Evolutionary conservation across 2,113 vertebrate species (phyloP), one percentile per base, ranked within the genome.

Genomic region (Anhinga anhinga): DNA sequence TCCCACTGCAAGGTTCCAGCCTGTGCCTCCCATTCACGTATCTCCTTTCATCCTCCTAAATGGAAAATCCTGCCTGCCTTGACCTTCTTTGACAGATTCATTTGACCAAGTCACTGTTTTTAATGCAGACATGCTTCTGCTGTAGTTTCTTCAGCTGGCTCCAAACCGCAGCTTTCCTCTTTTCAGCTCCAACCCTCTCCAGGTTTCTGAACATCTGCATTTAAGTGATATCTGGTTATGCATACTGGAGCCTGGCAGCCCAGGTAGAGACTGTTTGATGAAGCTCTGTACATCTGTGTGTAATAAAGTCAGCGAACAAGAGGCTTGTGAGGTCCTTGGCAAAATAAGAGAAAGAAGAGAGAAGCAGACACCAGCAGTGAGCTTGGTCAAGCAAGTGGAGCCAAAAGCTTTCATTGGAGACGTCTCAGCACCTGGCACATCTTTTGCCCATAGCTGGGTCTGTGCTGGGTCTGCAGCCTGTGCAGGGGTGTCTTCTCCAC

Each of bases 281-380:
- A 29, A 78, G 45, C 34, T 82, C 61, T 23, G 52, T 62, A 88
- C 92, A 93, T 95, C 93, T 97, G 89, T 25, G 81, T 1, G 2
- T 86, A 91, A 94, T 94, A 89, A 96, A 96, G 55, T 15, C 56
- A 19, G 82, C 0, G 4, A 95, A 80, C 66, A 90, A 83, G 96
- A 96, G 86, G 58, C 77, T 72, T 71, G 77, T 86, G 93, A 82
- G 81, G 81, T 93, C 84, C 44, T 79, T 82, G 91, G 95, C 77
- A 76, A 70, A n/a, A 11, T 0, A 6, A 40, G 80, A 77, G 59
- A 86, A 66, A 77, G 55, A 45, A 27, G 82, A 81, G 72, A 93
- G 69, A 1, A 4, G 47, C 47, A 93, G 83, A 20, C 59, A 82
- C 59, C 77, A 82, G 76, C 36, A 15, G 40, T 15, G 29, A 27